These are phyloP conservation scores for Saimiri boliviensis DNA, from an alignment of 2,113 vertebrate species.

Conservation along the genomic window DNA sequence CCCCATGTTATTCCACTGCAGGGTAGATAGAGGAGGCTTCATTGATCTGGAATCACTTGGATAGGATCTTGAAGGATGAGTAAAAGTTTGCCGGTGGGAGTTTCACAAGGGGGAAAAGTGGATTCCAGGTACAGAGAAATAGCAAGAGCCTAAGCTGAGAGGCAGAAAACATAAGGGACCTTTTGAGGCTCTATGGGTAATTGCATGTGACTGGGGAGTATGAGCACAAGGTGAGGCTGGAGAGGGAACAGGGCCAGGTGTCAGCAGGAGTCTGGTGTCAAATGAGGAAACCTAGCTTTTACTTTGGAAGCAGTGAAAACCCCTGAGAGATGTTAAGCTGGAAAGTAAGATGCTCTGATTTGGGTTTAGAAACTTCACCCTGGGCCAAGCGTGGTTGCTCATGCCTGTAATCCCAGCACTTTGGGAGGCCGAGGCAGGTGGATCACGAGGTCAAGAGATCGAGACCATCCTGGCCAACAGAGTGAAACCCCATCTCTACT, in stretches of 20 bases:
- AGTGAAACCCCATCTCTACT: no score
- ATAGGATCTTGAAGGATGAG: not conserved
- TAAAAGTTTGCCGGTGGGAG: not conserved
- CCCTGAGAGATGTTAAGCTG: not conserved
- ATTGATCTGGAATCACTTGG: not conserved
- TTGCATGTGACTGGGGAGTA: not conserved
- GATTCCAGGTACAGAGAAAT: not conserved
- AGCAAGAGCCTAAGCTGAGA: not conserved
- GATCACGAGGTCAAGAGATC: no score
- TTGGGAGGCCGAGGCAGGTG: no score
- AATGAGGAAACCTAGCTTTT: not conserved
- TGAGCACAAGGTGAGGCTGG: not conserved
- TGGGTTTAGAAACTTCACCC: slow-evolving; percentile 25
- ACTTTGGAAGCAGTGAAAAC: not conserved
- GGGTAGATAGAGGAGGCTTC: not conserved
- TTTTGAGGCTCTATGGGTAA: not conserved
- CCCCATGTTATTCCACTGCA: not conserved
- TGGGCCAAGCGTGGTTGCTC: not conserved
- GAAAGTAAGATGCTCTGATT: not conserved
- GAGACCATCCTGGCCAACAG: no score
- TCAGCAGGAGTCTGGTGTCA: not conserved
- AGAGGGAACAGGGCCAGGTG: not conserved
- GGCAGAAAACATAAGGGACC: not conserved
- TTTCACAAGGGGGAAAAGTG: not conserved
- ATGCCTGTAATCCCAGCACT: no score